Evolutionary conservation across 2,888 invertebrate genomes (phyloP).

Genomic region (Carabus problematicus): DNA sequence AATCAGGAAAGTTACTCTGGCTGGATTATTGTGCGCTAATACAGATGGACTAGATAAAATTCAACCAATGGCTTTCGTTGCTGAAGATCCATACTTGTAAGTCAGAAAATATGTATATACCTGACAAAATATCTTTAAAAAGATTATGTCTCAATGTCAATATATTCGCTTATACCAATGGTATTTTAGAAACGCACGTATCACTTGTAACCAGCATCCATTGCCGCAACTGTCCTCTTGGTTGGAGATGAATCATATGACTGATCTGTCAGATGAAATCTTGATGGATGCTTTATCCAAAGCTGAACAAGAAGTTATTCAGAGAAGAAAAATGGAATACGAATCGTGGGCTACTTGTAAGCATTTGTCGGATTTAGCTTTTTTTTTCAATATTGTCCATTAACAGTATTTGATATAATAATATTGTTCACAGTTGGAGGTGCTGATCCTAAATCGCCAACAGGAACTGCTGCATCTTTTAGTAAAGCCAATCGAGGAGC

Average conservation of each 20-base stretch:
- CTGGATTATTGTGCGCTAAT: constrained; percentile 81
- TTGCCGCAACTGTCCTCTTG: constrained; percentile 74
- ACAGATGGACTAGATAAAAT: constrained; percentile 72
- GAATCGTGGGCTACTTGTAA: constrained; percentile 79
- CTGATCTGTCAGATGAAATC: constrained; percentile 74
- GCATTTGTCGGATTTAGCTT: constrained; percentile 46
- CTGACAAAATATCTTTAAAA: constrained; percentile 38
- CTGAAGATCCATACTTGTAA: constrained; percentile 85
- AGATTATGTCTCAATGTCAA: constrained; percentile 1
- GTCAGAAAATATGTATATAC: constrained; percentile 52
- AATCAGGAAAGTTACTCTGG: constrained; percentile 79
- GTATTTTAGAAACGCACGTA: constrained; percentile 69
- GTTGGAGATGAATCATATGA: constrained; percentile 71
- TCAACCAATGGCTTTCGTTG: constrained; percentile 87
- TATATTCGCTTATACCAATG: background rate
- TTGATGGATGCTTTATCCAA: constrained; percentile 78
- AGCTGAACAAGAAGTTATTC: constrained; percentile 78
- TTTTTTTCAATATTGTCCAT: background rate
- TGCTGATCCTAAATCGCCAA: constrained; percentile 85
- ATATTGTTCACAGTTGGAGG: constrained; percentile 67
- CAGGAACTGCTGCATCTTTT: constrained; percentile 88
- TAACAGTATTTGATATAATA: constrained; percentile 23
- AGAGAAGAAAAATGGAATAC: constrained; percentile 80
- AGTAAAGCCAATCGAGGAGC: constrained; percentile 89
- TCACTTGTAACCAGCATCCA: constrained; percentile 76